Conservation (phyloP, 2,113 vertebrate species). For the Saguinus imperator region DNA sequence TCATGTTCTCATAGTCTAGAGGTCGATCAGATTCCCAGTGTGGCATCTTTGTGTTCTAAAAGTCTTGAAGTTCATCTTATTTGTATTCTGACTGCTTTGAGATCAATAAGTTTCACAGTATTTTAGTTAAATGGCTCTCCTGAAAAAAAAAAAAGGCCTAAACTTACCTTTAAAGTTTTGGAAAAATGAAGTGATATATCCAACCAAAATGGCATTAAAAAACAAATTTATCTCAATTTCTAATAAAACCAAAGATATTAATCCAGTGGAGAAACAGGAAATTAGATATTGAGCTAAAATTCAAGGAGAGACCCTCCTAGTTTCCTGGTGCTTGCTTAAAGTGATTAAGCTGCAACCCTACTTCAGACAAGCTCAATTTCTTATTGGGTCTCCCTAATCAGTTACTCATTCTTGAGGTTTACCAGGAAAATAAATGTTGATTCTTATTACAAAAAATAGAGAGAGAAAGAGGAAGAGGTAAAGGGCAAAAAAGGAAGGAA, state of each 20-base stretch:
- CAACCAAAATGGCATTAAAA: not conserved
- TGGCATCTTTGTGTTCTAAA: not conserved
- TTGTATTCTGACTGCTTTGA: not conserved
- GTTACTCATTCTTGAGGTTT: not conserved
- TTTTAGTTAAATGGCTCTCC: not conserved
- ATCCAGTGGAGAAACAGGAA: not conserved
- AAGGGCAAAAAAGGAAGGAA: not conserved
- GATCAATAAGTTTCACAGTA: not conserved
- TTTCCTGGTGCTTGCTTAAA: not conserved
- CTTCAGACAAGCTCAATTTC: not conserved
- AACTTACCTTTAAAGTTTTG: not conserved
- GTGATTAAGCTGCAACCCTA: not conserved
- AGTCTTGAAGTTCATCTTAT: not conserved
- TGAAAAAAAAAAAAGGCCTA: not conserved
- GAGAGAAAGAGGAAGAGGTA: not conserved
- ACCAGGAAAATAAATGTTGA: not conserved
- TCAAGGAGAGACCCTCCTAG: not conserved
- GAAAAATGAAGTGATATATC: not conserved
- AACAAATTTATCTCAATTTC: not conserved
- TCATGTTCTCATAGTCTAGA: not conserved
- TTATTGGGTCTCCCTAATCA: not conserved
- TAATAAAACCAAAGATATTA: not conserved
- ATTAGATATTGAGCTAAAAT: not conserved
- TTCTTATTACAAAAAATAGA: not conserved
- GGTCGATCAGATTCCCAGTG: not conserved